Evolutionary conservation across 2,797 vertebrate species (phyloP).

Genomic region (Ctenochaetus hawaiiensis): DNA sequence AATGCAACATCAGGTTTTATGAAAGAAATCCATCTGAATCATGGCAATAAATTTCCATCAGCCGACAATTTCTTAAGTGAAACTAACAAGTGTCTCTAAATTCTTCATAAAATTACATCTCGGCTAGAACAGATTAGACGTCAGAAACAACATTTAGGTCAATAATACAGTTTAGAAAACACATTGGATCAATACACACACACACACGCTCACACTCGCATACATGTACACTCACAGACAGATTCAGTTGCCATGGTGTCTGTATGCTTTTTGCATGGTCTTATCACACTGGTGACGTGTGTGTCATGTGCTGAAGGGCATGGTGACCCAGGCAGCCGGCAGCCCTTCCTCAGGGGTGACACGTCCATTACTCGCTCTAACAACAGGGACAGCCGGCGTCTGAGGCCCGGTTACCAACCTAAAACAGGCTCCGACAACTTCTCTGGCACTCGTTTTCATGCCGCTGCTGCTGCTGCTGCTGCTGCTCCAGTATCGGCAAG

Average conservation of each 20-base stretch:
- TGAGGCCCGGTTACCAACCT: slow-evolving; percentile 41
- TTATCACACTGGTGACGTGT: slow-evolving; percentile 60
- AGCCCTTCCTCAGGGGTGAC: slow-evolving; percentile 73
- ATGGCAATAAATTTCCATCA: slow-evolving; percentile 72
- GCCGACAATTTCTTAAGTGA: slow-evolving; percentile 75
- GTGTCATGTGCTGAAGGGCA: slow-evolving; percentile 76
- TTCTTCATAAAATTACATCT: slow-evolving; percentile 78
- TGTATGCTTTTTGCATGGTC: slow-evolving; percentile 73
- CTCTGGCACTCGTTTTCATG: slow-evolving; percentile 54
- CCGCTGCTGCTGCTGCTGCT: not conserved
- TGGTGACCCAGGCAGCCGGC: slow-evolving; percentile 69
- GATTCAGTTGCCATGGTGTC: slow-evolving; percentile 69
- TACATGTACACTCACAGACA: slow-evolving; percentile 14
- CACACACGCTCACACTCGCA: slow-evolving; percentile 27
- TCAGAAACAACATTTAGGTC: slow-evolving; percentile 76
- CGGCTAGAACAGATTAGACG: slow-evolving; percentile 71
- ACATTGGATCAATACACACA: slow-evolving; percentile 66
- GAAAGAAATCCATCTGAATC: slow-evolving; percentile 78
- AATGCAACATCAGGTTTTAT: slow-evolving; percentile 76
- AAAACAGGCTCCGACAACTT: slow-evolving; percentile 57
- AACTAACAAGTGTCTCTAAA: slow-evolving; percentile 79
- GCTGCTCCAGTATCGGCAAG: slow-evolving; percentile 18
- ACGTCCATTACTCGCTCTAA: slow-evolving; percentile 74
- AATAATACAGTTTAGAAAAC: slow-evolving; percentile 76
- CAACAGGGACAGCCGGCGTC: slow-evolving; percentile 63